Percentiles rank a stretch among this genome's conserved stretches.
Evolutionary conservation across 1,140 invertebrate genomes (phyloP).

Genomic region (Goniozus legneri): DNA sequence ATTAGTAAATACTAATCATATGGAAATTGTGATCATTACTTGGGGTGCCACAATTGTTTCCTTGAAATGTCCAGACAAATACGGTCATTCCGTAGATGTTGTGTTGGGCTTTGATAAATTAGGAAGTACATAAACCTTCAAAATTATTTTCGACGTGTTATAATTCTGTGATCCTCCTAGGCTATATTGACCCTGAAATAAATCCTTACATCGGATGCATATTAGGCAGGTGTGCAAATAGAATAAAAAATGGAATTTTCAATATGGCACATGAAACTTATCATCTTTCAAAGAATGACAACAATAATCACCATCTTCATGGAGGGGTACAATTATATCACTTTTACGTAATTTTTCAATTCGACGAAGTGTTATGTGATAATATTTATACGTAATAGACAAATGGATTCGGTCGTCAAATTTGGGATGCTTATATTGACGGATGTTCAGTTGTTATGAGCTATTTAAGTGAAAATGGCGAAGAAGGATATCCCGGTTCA

Average conservation of each 20-base stretch:
- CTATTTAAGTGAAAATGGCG: constrained; percentile 73
- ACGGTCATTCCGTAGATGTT: constrained; percentile 62
- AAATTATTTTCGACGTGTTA: no score
- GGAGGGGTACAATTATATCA: constrained; percentile 62
- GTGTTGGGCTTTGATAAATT: constrained; percentile 68
- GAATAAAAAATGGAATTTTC: constrained; percentile 70
- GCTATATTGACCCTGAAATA: constrained; percentile 58
- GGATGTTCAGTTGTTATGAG: constrained; percentile 61
- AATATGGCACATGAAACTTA: constrained; percentile 65
- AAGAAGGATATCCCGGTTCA: constrained; percentile 83
- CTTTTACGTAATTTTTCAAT: background rate
- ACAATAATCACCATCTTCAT: constrained; percentile 72
- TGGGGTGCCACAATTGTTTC: constrained; percentile 69
- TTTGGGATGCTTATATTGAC: constrained; percentile 53
- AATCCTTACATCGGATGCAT: constrained; percentile 81
- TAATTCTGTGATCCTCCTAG: no score
- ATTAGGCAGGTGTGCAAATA: constrained; percentile 82
- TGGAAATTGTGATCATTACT: constrained; percentile 59
- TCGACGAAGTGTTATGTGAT: background rate
- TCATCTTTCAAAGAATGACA: constrained; percentile 68
- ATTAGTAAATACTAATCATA: constrained; percentile 53
- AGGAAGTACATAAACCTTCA: constrained; percentile 51
- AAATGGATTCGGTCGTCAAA: constrained; percentile 33
- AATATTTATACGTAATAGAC: constrained; percentile 16
- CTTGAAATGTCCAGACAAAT: constrained; percentile 63